Conservation (phyloP, 2,888 invertebrate genomes). For the Euzophera pinguis region DNA sequence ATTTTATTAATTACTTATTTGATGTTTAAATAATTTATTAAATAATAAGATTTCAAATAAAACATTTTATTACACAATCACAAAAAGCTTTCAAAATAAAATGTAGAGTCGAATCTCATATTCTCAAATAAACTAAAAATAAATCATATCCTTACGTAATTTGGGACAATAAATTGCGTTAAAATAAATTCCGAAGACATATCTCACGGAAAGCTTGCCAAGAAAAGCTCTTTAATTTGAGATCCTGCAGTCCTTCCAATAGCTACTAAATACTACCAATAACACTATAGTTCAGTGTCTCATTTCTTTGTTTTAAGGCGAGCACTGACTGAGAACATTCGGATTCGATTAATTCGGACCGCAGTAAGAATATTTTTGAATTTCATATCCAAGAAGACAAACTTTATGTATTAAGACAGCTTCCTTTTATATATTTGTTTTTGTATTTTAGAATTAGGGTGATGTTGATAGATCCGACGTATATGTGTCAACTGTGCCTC, state of each 20-base stretch:
- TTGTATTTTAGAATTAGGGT: no score
- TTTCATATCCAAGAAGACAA: no score
- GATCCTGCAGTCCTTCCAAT: background rate
- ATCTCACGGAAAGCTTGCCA: background rate
- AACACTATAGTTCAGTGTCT: background rate
- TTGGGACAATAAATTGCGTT: background rate
- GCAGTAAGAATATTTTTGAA: no score
- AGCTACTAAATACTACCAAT: background rate
- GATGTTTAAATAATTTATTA: no score
- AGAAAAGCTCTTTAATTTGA: conserved; percentile 8
- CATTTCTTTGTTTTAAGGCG: background rate
- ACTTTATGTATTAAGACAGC: no score
- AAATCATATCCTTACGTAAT: background rate
- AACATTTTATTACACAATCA: background rate
- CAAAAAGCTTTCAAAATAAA: background rate
- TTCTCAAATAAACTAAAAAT: conserved; percentile 2
- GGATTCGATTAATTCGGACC: background rate
- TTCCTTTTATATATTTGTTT: no score
- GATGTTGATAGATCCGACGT: no score
- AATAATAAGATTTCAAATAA: background rate
- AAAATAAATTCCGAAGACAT: background rate
- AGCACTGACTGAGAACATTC: background rate
- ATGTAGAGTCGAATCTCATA: background rate
- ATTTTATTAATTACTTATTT: no score
- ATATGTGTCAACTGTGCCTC: no score